Base-by-base conservation (phyloP, 2,888 invertebrate genomes). In the Drosophila prolongata region DNA sequence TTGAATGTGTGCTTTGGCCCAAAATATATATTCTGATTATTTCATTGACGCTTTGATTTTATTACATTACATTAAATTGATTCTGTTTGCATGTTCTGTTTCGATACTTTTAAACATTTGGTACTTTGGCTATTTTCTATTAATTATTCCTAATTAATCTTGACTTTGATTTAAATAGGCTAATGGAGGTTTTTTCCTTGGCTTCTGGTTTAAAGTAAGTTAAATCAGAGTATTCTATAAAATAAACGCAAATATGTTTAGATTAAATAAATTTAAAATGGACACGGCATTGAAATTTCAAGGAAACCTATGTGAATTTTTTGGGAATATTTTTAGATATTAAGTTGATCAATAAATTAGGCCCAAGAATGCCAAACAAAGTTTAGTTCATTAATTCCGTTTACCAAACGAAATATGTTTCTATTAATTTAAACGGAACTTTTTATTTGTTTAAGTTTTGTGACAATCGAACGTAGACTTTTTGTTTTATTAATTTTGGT, bases 301-400 rank as follows among this genome's bases (percentile, higher is more conserved):
- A 27, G 8, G 1, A 40, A 8, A 30, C 8, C 9, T 37, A 49
- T 35, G 13, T 40, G 30, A 16, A 13, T 38, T 10, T 60, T 38
- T 16, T 13, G 1, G 6, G 9, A 14, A 42, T 55, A 55, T 66
- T 68, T 68, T 66, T 56, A 53, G 47, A 67, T 16, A 16, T 42
- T 42, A 35, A 35, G n/a, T 5, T 42, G 47, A 49, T 49, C 62
- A 60, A 49, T 62, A 62, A 62, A 47, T 35, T 35, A 14, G 1
- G 34, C 24, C 10, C 19, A 16, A 37, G 16, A 52, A 19, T 3
- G 16, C 8, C 1, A 14, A 53, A 35, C n/a, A 35, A 40, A 34
- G 30, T 40, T 38, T 9, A 13, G 6, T 40, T 47, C 10, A 19
- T 16, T 24, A 38, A 62, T 47, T 13, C 6, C 6, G 3, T 11